Percentiles rank a stretch among this genome's conserved stretches.
Conservation (phyloP, 2,888 invertebrate genomes). For the Sinodicranocentrus sp. region DNA sequence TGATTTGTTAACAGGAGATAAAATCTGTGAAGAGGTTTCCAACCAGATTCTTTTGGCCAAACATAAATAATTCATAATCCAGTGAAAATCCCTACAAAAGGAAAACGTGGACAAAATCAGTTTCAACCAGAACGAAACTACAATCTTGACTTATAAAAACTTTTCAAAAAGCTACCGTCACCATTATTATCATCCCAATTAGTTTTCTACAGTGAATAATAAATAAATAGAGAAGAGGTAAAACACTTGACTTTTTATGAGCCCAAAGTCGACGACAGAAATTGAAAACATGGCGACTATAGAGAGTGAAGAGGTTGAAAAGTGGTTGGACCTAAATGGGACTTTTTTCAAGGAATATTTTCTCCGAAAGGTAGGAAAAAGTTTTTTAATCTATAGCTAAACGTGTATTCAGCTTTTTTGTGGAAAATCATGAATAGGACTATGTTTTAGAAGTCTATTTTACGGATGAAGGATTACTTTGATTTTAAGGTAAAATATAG, state of each 20-base stretch:
- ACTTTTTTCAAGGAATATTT: slow-evolving; percentile 80
- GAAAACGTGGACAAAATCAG: not conserved
- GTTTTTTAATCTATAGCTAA: too few relatives aligned
- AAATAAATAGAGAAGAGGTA: not conserved
- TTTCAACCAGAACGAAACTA: not conserved
- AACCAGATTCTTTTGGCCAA: not conserved
- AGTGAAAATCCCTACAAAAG: not conserved
- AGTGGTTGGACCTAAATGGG: slow-evolving; percentile 80
- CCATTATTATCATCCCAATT: slow-evolving; percentile 3
- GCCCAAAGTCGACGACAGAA: slow-evolving; percentile 55
- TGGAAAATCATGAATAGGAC: too few relatives aligned
- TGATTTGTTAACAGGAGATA: slow-evolving; percentile 2
- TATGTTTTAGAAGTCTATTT: too few relatives aligned
- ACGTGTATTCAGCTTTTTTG: too few relatives aligned
- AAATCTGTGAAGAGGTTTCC: not conserved
- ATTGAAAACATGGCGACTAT: slow-evolving; percentile 71
- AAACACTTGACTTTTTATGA: slow-evolving; percentile 25
- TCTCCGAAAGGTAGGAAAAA: slow-evolving; percentile 78
- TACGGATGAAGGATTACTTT: too few relatives aligned
- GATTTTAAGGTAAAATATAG: too few relatives aligned
- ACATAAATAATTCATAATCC: not conserved
- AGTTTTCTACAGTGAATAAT: not conserved
- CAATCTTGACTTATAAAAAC: too few relatives aligned
- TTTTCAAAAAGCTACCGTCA: not conserved
- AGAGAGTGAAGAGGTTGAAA: slow-evolving; percentile 79